Evolutionary conservation across 2,797 vertebrate genomes (phyloP).

Genomic region (Hypotaenidia philippensis): DNA sequence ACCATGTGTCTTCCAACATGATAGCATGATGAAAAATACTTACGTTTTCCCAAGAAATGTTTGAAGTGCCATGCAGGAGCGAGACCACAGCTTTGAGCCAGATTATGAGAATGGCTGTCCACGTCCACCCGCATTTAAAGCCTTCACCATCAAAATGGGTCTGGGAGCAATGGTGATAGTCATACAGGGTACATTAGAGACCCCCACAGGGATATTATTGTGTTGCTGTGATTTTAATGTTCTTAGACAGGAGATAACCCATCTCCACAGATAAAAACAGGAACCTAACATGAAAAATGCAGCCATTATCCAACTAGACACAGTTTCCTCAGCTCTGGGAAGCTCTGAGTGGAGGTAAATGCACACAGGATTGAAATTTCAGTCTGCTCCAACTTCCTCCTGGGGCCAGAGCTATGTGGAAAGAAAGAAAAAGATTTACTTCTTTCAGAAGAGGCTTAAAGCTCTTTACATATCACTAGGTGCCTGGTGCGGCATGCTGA

Average conservation of each 20-base stretch:
- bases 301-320: neutral
- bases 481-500: neutral
- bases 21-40: neutral
- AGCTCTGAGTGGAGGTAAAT: slow-evolving; percentile 18
- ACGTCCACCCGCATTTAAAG: neutral
- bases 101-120: rapidly evolving
- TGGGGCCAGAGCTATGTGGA: neutral
- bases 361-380: slow-evolving; percentile 9
- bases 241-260: neutral
- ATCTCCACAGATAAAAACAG: neutral
- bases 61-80: neutral
- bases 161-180: neutral
- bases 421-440: slow-evolving; percentile 26
- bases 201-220: neutral
- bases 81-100: neutral
- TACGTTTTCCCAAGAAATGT: neutral
- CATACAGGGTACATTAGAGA: neutral
- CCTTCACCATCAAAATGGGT: neutral
- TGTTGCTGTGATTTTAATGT: slow-evolving; percentile 14
- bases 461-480: neutral
- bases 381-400: neutral
- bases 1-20: neutral
- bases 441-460: neutral
- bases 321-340: neutral
- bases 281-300: slow-evolving; percentile 27